phyloP scores from a whole-genome alignment of 2,113 vertebrate species.

The Chaetodon auriga region DNA sequence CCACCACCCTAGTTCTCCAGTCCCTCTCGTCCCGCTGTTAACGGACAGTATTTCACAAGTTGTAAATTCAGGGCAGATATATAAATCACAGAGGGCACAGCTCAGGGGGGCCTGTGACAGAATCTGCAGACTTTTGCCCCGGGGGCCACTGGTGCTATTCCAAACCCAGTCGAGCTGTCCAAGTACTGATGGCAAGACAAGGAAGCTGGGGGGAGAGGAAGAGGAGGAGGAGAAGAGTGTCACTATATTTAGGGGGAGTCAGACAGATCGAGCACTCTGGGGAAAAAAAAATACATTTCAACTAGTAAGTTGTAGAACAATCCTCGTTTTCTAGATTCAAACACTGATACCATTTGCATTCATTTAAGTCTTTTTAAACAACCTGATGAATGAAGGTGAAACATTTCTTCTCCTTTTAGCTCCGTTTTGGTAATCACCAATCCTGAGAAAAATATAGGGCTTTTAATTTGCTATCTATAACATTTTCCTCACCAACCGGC shows the following conservation, averaged over 20 bases:
- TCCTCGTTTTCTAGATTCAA: not conserved
- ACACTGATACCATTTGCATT: too few species aligned
- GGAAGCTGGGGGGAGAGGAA: not conserved
- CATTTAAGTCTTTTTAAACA: too few species aligned
- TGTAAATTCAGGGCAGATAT: constrained; percentile 81
- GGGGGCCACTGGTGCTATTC: constrained; percentile 77
- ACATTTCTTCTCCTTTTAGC: too few species aligned
- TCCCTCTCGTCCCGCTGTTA: constrained; percentile 64
- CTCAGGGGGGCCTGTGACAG: constrained; percentile 45
- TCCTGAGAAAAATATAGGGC: too few species aligned
- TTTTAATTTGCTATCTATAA: too few species aligned
- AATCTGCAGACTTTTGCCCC: constrained; percentile 76
- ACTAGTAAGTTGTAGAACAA: not conserved
- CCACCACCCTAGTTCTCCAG: constrained; percentile 6
- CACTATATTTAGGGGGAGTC: not conserved
- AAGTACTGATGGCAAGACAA: constrained; percentile 15
- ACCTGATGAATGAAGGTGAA: too few species aligned
- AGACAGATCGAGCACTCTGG: not conserved
- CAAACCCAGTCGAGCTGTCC: constrained; percentile 63
- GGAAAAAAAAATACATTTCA: not conserved
- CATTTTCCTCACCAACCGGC: not conserved
- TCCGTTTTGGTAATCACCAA: too few species aligned
- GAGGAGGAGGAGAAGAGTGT: not conserved
- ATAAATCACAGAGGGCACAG: constrained; percentile 78
- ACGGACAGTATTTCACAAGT: constrained; percentile 79